phyloP scores from a whole-genome alignment of 2,888 invertebrate species.

The Mesorhabditis spiculigera region DNA sequence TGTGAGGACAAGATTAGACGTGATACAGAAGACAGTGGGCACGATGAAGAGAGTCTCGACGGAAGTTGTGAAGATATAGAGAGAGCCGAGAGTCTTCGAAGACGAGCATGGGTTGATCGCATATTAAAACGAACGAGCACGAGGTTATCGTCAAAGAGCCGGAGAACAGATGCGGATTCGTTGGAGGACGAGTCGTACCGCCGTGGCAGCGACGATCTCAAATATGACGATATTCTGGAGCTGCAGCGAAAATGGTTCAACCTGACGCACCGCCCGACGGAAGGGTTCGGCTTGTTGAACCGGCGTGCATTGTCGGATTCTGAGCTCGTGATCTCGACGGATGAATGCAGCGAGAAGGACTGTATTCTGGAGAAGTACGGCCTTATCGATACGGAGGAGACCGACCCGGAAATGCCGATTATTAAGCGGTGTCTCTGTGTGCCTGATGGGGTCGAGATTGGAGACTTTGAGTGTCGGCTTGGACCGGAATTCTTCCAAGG shows the following conservation, averaged over 20 bases:
- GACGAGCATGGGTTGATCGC: neutral
- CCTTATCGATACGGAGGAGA: neutral
- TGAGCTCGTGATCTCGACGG: neutral
- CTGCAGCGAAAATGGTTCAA: neutral
- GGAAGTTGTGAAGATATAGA: slow-evolving; percentile 1
- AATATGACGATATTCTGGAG: neutral
- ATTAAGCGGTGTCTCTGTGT: neutral
- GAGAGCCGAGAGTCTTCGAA: neutral
- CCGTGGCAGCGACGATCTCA: no score
- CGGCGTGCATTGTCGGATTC: neutral
- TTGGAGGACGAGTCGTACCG: neutral
- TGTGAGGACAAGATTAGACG: neutral
- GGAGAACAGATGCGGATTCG: neutral
- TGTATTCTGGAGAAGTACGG: neutral
- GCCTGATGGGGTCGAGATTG: neutral
- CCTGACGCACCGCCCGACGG: neutral
- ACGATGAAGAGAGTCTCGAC: neutral
- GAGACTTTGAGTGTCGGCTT: neutral
- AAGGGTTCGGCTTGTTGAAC: neutral
- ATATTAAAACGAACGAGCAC: neutral
- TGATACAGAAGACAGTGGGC: neutral
- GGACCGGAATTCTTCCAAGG: neutral
- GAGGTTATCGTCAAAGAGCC: neutral
- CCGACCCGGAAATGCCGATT: neutral
- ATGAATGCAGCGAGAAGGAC: neutral